phyloP scores from a whole-genome alignment of 2,888 invertebrate species.

The Sicus ferrugineus region DNA sequence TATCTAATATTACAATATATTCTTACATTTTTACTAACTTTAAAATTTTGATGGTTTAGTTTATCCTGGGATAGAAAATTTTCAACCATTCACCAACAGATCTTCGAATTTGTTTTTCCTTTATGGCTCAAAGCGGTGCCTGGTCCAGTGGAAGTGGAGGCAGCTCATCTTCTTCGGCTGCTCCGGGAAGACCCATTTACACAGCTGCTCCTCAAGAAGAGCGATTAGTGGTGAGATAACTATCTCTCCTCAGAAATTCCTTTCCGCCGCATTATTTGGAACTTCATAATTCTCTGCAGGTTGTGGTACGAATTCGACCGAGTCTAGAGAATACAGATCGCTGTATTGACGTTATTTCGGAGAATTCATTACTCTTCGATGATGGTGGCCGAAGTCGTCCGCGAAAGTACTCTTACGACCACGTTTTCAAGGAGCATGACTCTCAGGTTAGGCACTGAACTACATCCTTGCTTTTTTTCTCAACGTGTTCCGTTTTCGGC shows the following conservation, averaged over 20 bases:
- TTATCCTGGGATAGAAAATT: too few relatives aligned
- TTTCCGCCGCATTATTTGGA: neutral
- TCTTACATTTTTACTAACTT: too few relatives aligned
- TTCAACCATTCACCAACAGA: too few relatives aligned
- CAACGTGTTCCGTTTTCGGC: neutral
- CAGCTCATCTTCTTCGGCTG: conserved; percentile 51
- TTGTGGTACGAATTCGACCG: conserved; percentile 90
- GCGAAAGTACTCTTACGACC: conserved; percentile 88
- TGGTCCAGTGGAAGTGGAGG: conserved; percentile 62
- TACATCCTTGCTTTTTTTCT: too few relatives aligned
- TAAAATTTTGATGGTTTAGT: too few relatives aligned
- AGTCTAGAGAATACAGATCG: conserved; percentile 74
- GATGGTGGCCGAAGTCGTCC: conserved; percentile 72
- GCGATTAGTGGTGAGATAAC: conserved; percentile 62
- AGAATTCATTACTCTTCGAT: conserved; percentile 62
- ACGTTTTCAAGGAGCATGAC: conserved; percentile 86
- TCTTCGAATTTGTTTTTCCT: too few relatives aligned
- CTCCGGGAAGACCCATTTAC: conserved; percentile 51
- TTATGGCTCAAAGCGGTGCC: conserved; percentile 45
- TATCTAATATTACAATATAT: too few relatives aligned
- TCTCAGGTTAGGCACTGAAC: conserved; percentile 76
- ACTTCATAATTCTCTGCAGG: conserved; percentile 64
- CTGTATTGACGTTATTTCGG: conserved; percentile 63
- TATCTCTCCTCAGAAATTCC: too few relatives aligned
- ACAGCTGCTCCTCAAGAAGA: conserved; percentile 58